A percentile compares a stretch with the other conserved stretches of the same genome.
phyloP scores from a whole-genome alignment of 2,113 vertebrate genomes.

The Scomber japonicus region DNA sequence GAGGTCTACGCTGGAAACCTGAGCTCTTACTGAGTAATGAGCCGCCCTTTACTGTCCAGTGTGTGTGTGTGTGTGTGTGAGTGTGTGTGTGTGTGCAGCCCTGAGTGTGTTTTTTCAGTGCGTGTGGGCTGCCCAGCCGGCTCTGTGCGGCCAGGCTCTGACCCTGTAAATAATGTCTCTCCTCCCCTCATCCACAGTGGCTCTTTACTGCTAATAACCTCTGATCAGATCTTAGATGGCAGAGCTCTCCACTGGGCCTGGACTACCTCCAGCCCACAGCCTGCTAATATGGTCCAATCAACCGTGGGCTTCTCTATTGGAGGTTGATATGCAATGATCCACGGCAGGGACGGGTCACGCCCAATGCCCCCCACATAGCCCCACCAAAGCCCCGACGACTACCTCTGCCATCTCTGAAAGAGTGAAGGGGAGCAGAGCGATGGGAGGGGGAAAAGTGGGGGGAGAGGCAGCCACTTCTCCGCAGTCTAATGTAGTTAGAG shows the following conservation, averaged over 20 bases:
- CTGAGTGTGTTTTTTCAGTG: conserved; percentile 9
- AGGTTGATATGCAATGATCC: conserved; percentile 57
- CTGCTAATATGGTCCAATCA: conserved; percentile 65
- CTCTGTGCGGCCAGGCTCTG: conserved; percentile 85
- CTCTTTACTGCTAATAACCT: conserved; percentile 90
- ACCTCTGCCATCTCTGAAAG: conserved; percentile 42
- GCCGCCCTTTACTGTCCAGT: conserved; percentile 86
- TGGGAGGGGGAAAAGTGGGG: conserved; percentile 18
- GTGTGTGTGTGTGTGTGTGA: conserved; percentile 30
- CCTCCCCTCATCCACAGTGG: conserved; percentile 84
- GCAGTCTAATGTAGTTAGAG: conserved; percentile 81
- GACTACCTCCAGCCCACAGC: conserved; percentile 55
- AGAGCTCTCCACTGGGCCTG: conserved; percentile 73
- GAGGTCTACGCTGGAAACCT: conserved; percentile 86
- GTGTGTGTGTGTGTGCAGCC: conserved; percentile 37
- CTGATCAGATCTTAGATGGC: conserved; percentile 85
- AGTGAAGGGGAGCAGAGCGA: conserved; percentile 20
- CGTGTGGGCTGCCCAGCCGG: conserved; percentile 54
- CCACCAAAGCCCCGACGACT: conserved; percentile 22
- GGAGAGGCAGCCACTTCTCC: conserved; percentile 78
- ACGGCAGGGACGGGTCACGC: conserved; percentile 39
- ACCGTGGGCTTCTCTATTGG: conserved; percentile 55
- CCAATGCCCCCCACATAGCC: conserved; percentile 22
- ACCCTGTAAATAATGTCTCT: conserved; percentile 89
- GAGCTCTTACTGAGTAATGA: conserved; percentile 89